Percentiles rank a stretch among this genome's conserved stretches.
Conservation (phyloP, 2,113 vertebrate species). For the Rhinichthys klamathensis region DNA sequence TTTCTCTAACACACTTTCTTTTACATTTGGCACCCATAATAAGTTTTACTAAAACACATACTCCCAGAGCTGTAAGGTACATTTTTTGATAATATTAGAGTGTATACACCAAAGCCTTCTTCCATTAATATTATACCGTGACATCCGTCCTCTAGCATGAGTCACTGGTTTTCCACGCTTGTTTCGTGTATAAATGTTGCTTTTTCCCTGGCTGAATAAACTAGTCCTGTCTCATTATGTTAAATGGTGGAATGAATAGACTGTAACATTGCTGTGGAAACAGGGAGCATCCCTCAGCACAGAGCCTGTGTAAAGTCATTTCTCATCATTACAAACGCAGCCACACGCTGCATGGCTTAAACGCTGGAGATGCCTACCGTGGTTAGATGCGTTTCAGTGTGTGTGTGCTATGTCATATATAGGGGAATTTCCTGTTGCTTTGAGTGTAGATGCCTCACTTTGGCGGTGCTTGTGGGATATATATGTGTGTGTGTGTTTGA, state of each 20-base stretch:
- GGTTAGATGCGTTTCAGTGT: background rate
- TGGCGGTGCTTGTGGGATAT: background rate
- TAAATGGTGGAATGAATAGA: conserved; percentile 32
- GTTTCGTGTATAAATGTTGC: conserved; percentile 32
- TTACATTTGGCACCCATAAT: background rate
- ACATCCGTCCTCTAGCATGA: background rate
- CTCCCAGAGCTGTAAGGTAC: background rate
- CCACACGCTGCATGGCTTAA: background rate
- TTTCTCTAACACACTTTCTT: no score
- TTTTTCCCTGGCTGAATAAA: conserved; percentile 29
- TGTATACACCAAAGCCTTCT: background rate
- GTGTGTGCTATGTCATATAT: background rate
- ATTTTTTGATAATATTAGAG: background rate
- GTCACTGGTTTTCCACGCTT: background rate
- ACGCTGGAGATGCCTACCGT: background rate
- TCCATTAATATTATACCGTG: background rate
- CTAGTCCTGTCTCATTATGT: conserved; percentile 1
- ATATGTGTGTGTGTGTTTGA: background rate
- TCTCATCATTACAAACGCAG: conserved; percentile 29
- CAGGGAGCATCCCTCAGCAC: conserved; percentile 25
- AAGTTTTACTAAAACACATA: background rate
- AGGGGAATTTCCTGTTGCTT: conserved; percentile 35
- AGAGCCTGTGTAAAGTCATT: conserved; percentile 15
- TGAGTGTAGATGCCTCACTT: background rate
- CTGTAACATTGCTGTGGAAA: conserved; percentile 21